phyloP scores from a whole-genome alignment of 2,113 vertebrate genomes.

The Orientallactaga bullata region DNA sequence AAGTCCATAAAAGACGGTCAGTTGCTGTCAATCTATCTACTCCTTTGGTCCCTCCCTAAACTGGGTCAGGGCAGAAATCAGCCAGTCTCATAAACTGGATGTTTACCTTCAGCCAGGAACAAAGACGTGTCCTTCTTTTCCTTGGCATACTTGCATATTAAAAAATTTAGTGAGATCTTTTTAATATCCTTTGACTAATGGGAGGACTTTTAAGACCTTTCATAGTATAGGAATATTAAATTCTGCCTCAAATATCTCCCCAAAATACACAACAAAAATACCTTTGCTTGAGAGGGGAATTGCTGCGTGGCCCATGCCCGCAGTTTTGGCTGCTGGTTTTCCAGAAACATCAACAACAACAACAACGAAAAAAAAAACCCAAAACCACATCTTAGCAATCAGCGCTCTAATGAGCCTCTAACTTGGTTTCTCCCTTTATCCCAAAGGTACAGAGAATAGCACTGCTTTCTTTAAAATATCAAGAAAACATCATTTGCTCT shows the following conservation, averaged over 20 bases:
- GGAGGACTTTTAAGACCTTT: slow-evolving; percentile 73
- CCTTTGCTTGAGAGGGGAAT: slow-evolving; percentile 58
- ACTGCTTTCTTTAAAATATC: slow-evolving; percentile 89
- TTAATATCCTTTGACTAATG: slow-evolving; percentile 78
- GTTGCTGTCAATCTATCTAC: not conserved
- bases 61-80: slow-evolving; percentile 42
- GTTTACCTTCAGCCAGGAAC: slow-evolving; percentile 49
- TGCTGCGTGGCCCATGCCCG: slow-evolving; percentile 74
- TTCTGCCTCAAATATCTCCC: slow-evolving; percentile 74
- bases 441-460: slow-evolving; percentile 91
- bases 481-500: slow-evolving; percentile 93
- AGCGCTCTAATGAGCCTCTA: slow-evolving; percentile 90
- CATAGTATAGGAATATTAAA: slow-evolving; percentile 72
- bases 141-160: slow-evolving; percentile 72
- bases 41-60: slow-evolving; percentile 49
- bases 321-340: slow-evolving; percentile 80
- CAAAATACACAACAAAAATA: slow-evolving; percentile 79
- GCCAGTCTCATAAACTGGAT: slow-evolving; percentile 49
- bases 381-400: slow-evolving; percentile 87
- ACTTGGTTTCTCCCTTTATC: slow-evolving; percentile 91
- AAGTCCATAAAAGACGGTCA: slow-evolving; percentile 40
- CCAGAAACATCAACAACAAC: slow-evolving; percentile 56
- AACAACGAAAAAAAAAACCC: slow-evolving; percentile 1
- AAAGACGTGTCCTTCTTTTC: slow-evolving; percentile 61
- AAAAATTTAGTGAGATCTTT: slow-evolving; percentile 78